phyloP scores from a whole-genome alignment of 2,888 invertebrate species.

The Epirrhoe alternata region DNA sequence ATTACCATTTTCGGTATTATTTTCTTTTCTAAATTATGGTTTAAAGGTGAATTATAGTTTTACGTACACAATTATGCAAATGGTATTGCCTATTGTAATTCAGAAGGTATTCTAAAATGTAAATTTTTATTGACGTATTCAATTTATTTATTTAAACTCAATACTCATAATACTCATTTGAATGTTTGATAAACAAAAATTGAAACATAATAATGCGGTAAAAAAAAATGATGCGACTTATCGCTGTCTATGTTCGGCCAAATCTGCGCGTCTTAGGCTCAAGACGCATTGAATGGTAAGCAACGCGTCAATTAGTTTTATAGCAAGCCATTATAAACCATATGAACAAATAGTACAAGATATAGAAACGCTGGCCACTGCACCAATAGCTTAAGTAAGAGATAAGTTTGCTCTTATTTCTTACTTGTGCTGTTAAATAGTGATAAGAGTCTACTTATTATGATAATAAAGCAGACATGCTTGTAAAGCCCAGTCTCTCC shows the following conservation, averaged over 20 bases:
- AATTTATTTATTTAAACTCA: neutral
- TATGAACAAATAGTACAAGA: too few relatives aligned
- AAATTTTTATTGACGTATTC: neutral
- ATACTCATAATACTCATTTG: too few relatives aligned
- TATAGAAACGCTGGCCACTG: too few relatives aligned
- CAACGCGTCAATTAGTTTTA: too few relatives aligned
- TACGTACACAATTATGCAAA: constrained; percentile 16
- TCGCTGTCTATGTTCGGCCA: too few relatives aligned
- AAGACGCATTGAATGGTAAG: too few relatives aligned
- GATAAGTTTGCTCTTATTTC: neutral
- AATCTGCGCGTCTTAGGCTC: too few relatives aligned
- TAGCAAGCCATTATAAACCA: too few relatives aligned
- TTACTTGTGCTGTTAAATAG: neutral
- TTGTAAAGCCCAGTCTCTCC: constrained; percentile 25
- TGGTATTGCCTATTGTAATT: constrained; percentile 24
- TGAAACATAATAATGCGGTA: too few relatives aligned
- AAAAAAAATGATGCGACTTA: too few relatives aligned
- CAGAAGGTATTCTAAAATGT: constrained; percentile 2
- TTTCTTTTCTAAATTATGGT: constrained; percentile 11
- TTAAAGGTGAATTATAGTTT: constrained; percentile 10
- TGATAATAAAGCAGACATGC: neutral
- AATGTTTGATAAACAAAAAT: too few relatives aligned
- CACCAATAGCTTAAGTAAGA: too few relatives aligned
- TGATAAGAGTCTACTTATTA: neutral
- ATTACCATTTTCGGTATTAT: constrained; percentile 24